These are phyloP conservation scores for Pseudonaja textilis DNA, from an alignment of 2,113 vertebrate species.

Conservation along the genomic window DNA sequence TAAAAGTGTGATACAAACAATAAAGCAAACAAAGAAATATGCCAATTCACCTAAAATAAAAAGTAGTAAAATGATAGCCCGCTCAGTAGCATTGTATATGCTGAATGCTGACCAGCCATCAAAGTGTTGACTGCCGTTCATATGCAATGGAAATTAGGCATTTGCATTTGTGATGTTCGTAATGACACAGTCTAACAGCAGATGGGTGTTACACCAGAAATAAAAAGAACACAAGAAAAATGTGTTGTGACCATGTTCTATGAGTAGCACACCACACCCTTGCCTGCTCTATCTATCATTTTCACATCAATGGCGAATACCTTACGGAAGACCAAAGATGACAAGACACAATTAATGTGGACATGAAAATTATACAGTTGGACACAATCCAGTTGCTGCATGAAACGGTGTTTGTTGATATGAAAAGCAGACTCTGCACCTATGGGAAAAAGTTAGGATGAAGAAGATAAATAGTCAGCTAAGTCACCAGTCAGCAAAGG, in stretches of 20 bases:
- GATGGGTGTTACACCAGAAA: not conserved
- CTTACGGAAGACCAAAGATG: not conserved
- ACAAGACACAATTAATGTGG: not conserved
- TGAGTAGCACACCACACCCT: not conserved
- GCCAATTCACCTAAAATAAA: not conserved
- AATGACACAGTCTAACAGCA: not conserved
- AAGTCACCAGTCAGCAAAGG: not conserved
- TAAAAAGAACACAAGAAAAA: not conserved
- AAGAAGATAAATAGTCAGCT: not conserved
- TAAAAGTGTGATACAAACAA: not conserved
- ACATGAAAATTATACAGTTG: not conserved
- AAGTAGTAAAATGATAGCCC: not conserved
- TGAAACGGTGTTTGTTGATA: not conserved
- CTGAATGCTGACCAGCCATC: not conserved
- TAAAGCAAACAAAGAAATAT: not conserved
- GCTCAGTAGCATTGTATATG: not conserved
- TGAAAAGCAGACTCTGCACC: not conserved
- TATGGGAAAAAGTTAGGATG: not conserved
- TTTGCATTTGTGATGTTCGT: not conserved
- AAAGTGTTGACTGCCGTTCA: not conserved
- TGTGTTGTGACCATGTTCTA: not conserved
- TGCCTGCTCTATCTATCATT: not conserved
- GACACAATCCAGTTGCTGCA: not conserved
- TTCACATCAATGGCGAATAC: not conserved
- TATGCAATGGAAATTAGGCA: not conserved